Conservation (phyloP, 2,797 vertebrate species). For the Rhincodon typus region DNA sequence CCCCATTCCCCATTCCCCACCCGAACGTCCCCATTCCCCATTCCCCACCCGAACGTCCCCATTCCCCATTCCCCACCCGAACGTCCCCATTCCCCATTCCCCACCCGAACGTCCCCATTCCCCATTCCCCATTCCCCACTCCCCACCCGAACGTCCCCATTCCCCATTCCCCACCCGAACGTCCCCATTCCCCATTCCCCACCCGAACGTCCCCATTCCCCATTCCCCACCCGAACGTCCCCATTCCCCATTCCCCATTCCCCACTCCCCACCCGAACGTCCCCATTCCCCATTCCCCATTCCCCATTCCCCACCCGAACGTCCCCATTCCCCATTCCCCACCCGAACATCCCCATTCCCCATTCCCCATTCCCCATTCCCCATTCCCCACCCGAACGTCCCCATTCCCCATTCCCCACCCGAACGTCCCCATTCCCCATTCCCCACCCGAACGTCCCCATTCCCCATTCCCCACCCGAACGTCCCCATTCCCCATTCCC, state of each 20-base stretch:
- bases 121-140: no score
- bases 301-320: background rate
- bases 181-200: background rate
- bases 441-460: no score
- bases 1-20: no score
- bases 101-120: no score
- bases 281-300: fast-evolving
- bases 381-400: background rate
- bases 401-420: background rate
- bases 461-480: no score
- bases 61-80: no score
- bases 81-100: no score
- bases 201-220: background rate
- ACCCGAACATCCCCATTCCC: background rate
- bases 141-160: background rate
- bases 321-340: background rate
- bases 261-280: background rate
- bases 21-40: no score
- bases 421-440: no score
- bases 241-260: background rate
- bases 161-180: no score
- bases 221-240: background rate
- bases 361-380: background rate
- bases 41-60: no score
- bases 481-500: no score